Evolutionary conservation across 2,888 invertebrate genomes (phyloP), one percentile per base, ranked within the genome.

Genomic region (Andrena bicolor): DNA sequence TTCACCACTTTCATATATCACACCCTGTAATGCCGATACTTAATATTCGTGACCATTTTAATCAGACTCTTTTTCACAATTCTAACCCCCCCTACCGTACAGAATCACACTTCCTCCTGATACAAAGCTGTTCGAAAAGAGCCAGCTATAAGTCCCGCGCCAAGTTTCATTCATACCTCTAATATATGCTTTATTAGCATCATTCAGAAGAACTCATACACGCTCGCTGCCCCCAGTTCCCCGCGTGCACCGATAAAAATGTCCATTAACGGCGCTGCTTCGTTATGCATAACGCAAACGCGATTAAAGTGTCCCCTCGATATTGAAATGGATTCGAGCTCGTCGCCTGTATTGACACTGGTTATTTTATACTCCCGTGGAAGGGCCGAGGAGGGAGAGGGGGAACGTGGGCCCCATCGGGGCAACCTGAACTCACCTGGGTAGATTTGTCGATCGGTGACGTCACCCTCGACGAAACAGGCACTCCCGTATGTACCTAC

Each of bases 371-470:
- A 8, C 51, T 2, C 8, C 35, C 60, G 56, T 49, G 2, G 60
- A 51, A 23, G 58, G 64, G 66, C 48, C 41, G 26, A 26, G 51
- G 61, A n/a, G 58, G 20, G 41, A 20, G 30, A 64, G 64, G 49
- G 49, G 7, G 7, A 65, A 76, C 58, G 65, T 56, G 32, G 75
- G 72, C 64, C 48, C 60, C 76, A 7, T 28, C 63, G 53, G 41
- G 72, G 76, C 82, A 87, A 80, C 86, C 82, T 80, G 86, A 85
- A 74, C 87, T 82, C 82, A 65, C 86, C 83, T 83, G 80, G 83
- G 75, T 85, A 79, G 86, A 86, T 88, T 90, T 86, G 87, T 89
- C 85, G 90, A 88, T 88, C 87, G 86, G 32, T 91, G 90, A 91
- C 90, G 91, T 90, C 88, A 91, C 68, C 63, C 75, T 66, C 82